Evolutionary conservation across 2,113 vertebrate genomes (phyloP), one percentile per base, ranked within the genome.

Genomic region (Chlorodrepanis virens): DNA sequence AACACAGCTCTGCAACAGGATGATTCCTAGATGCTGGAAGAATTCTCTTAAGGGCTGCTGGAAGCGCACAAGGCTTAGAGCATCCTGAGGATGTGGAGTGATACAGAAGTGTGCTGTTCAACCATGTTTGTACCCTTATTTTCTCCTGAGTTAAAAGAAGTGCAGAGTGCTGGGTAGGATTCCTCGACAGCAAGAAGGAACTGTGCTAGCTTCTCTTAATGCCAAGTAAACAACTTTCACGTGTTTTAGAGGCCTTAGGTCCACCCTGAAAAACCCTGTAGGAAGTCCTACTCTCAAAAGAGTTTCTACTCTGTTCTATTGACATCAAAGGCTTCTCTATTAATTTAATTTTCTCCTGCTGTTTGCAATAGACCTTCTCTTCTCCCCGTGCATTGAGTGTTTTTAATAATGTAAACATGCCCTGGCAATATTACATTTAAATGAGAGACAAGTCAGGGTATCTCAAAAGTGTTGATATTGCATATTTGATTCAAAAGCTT

Each of bases 31-130:
- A 56, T 35, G 54, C 21, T 80, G 69, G 78, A 96, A 95, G 75
- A 89, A 75, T 74, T 94, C 81, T 57, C 59, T 93, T 83, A 77
- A 90, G 75, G 83, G 63, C 44, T 95, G 88, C 82, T 93, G 90
- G 85, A 95, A 97, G 94, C 29, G 1, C 79, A 93, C 5, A 27
- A 93, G 83, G 90, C 84, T 92, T 92, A 63, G 64, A 95, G 79
- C 92, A 94, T 83, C 90, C 85, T 79, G 28, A 92, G 96, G 83
- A 92, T 37, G 44, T 83, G 83, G 44, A 86, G 83, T 42, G 56
- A 93, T 93, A 88, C 17, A 3, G 50, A 96, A 97, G 93, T 97
- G 96, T 97, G 96, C 95, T 97, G 88, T 97, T 97, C 95, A 97
- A 97, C 93, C 96, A 96, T 96, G 93, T 95, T 95, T 97, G 87